Base-by-base conservation (phyloP, 2,113 vertebrate genomes). In the Climacteris rufus region DNA sequence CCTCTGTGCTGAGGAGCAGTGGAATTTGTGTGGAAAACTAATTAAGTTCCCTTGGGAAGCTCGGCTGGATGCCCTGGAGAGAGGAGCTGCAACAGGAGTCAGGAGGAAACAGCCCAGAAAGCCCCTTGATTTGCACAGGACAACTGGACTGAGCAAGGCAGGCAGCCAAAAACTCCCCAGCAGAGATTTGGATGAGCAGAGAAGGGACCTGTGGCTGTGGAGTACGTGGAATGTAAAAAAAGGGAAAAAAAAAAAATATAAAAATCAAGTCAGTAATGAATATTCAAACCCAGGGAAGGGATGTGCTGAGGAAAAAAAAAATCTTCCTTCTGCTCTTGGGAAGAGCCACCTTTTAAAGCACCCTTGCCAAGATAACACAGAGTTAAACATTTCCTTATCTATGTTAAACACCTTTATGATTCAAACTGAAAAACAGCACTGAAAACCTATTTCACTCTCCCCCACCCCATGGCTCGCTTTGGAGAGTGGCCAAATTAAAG, bases 361-460 rank as follows among this genome's bases (percentile, higher is more conserved):
- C 79, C 76, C 33, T 63, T 47, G 47, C n/a, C n/a, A 74, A 92
- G 85, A 83, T 90, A 92, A 70, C 74, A 42, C 8, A 47, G 91
- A 91, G 85, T 88, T 93, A 93, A 92, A 92, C 63, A 63, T 17
- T 94, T 75, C 88, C 93, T 96, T 97, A 95, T 96, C 94, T 94
- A 70, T 83, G 90, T 83, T 96, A 94, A 96, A 95, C 94, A 96
- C 90, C 93, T 95, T 97, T 90, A 74, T 83, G 93, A 96, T 87
- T 94, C 87, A 42, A 93, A 85, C 94, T 11, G 40, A 57, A 96
- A 84, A 81, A 33, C 81, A 85, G 91, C 31, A 2, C 40, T 42
- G 59, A 40, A 88, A 93, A 83, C 63, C 76, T 56, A 35, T 70
- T 86, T 80, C 47, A 12, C 52, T 83, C 64, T 71, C 47, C 47